Percentiles rank a stretch among this genome's conserved stretches.
Evolutionary conservation across 2,888 invertebrate genomes (phyloP).

Genomic region (Dioctria linearis): DNA sequence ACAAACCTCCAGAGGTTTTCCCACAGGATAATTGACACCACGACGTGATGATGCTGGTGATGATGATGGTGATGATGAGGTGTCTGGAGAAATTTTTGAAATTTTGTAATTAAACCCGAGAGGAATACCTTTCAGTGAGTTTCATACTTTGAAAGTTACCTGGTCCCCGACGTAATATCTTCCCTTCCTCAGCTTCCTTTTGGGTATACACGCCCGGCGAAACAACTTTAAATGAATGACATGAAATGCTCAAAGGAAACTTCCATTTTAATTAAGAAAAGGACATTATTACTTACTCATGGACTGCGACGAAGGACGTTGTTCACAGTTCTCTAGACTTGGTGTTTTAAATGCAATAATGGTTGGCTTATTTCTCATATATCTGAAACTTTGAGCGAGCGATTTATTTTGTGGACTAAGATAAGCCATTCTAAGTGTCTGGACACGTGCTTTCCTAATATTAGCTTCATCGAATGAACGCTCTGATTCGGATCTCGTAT

Average conservation of each 20-base stretch:
- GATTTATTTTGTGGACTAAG: slow-evolving; percentile 84
- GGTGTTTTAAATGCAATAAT: slow-evolving; percentile 91
- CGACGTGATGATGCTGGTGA: slow-evolving; percentile 71
- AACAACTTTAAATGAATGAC: slow-evolving; percentile 58
- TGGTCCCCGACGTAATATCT: slow-evolving; percentile 68
- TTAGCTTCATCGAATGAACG: slow-evolving; percentile 81
- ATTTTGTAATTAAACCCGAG: slow-evolving; percentile 35
- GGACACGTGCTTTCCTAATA: slow-evolving; percentile 76
- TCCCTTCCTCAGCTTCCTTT: slow-evolving; percentile 77
- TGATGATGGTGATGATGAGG: slow-evolving; percentile 61
- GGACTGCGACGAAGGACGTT: slow-evolving; percentile 73
- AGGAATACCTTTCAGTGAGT: neutral
- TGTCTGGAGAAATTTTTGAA: slow-evolving; percentile 30
- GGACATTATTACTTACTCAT: slow-evolving; percentile 70
- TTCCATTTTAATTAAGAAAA: neutral
- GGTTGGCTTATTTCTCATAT: slow-evolving; percentile 90
- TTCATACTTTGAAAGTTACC: slow-evolving; percentile 58
- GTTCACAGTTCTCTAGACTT: slow-evolving; percentile 80
- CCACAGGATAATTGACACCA: slow-evolving; percentile 79
- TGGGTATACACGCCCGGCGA: slow-evolving; percentile 65
- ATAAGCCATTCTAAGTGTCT: slow-evolving; percentile 79
- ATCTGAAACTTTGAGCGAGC: slow-evolving; percentile 88
- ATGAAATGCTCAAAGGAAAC: slow-evolving; percentile 22
- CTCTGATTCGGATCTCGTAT: slow-evolving; percentile 85
- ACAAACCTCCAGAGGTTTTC: slow-evolving; percentile 86